A percentile compares a stretch with the other conserved stretches of the same genome.
phyloP scores from a whole-genome alignment of 2,113 vertebrate genomes.

The Sylvietta virens region DNA sequence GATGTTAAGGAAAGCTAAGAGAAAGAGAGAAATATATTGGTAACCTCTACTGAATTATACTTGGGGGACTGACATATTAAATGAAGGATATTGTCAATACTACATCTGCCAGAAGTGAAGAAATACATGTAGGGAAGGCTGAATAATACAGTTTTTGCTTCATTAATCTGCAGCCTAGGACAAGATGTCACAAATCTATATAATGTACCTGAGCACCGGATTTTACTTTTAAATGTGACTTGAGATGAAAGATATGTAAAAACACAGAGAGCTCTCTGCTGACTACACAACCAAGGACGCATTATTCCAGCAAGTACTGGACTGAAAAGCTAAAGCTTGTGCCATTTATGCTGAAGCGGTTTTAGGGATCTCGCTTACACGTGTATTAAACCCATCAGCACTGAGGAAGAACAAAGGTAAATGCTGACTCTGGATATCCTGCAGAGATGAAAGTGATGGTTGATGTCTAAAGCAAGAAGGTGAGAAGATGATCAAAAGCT shows the following conservation, averaged over 20 bases:
- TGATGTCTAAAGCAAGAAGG: not conserved
- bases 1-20: not conserved
- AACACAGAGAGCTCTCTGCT: constrained; percentile 1
- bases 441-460: not conserved
- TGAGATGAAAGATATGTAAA: constrained; percentile 20
- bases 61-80: not conserved
- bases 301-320: not conserved
- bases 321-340: not conserved
- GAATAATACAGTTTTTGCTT: constrained; percentile 17
- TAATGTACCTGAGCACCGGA: not conserved
- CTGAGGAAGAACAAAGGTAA: not conserved
- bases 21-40: not conserved
- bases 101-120: constrained; percentile 25
- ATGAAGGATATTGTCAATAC: constrained; percentile 20
- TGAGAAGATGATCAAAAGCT: not conserved
- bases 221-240: constrained; percentile 36
- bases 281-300: not conserved
- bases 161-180: constrained; percentile 20
- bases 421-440: not conserved
- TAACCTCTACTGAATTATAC: constrained; percentile 19
- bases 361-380: constrained; percentile 1
- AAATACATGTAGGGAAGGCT: not conserved
- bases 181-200: constrained; percentile 45
- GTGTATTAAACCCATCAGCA: not conserved
- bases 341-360: not conserved